Base-by-base conservation (phyloP, 2,113 vertebrate genomes). In the Pelmatolapia mariae region DNA sequence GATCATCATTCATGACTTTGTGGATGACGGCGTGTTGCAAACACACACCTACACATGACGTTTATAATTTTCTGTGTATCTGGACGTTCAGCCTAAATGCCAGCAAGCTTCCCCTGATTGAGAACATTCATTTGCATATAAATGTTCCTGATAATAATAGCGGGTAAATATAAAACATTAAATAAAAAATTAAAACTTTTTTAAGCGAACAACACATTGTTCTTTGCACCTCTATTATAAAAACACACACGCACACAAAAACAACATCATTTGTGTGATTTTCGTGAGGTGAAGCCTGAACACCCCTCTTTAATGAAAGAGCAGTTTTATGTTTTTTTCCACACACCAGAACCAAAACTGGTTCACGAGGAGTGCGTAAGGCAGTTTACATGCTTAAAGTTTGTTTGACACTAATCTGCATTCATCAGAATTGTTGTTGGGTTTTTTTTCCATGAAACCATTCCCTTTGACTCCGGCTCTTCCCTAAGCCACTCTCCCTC, bases 391-490 rank as follows among this genome's bases (percentile, higher is more conserved):
- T n/a, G 45, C 3, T 29, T 76, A 76, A 76, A 31, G 43, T 31
- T 31, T 50, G 16, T 31, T 31, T 50, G 3, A 78, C 18, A 31
- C 43, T 50, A 50, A 50, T 78, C 73, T 78, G 6, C 1, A 0
- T 50, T 50, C 10, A 50, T 52, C 45, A 78, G 43, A 78, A 78
- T 78, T 73, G 3, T 45, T 45, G 10, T 45, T 73, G 5, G 0
- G 0, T 0, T 3, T 19, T 73, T 45, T 18, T 2, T 1, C 5
- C 5, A 47, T n/a, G 16, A 8, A 9, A 31, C 4, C 18, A 13
- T 78, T 78, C 45, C 45, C 26, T 52, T n/a, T 76, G 43, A 47
- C 73, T 47, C 16, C 5, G 16, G 26, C 7, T 31, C 45, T 19
- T 78, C 26, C 71, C 6, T 50, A 78, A 50, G 16, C 45, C 7